A percentile compares a stretch with the other conserved stretches of the same genome.
phyloP scores from a whole-genome alignment of 2,888 invertebrate genomes.

The Agrenia bidenticulata region DNA sequence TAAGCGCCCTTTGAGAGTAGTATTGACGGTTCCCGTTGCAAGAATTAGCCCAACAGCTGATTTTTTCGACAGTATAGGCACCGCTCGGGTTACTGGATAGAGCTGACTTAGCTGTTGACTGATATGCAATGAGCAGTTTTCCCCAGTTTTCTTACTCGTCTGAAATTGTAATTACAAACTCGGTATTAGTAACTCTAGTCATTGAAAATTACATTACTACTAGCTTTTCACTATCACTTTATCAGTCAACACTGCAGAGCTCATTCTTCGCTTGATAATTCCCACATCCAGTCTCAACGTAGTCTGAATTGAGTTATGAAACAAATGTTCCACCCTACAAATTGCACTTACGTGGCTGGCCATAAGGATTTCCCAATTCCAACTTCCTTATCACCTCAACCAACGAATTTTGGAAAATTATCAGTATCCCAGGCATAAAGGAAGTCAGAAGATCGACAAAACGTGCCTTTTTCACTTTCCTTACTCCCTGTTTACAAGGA shows the following conservation, averaged over 20 bases:
- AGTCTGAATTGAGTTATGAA: constrained; percentile 53
- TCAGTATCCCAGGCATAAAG: constrained; percentile 44
- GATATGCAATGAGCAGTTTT: constrained; percentile 80
- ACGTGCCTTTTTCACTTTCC: constrained; percentile 49
- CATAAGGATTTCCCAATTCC: constrained; percentile 51
- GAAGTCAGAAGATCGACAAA: constrained; percentile 33
- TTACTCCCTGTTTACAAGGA: constrained; percentile 46
- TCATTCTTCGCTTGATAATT: constrained; percentile 24
- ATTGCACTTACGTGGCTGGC: constrained; percentile 51
- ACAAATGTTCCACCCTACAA: constrained; percentile 45
- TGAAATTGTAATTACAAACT: constrained; percentile 11
- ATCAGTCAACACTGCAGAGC: no score
- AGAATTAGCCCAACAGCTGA: constrained; percentile 86
- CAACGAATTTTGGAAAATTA: not conserved
- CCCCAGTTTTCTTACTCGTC: constrained; percentile 57
- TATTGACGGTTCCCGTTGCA: constrained; percentile 73
- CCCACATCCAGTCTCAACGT: constrained; percentile 52
- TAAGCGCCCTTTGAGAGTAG: constrained; percentile 75
- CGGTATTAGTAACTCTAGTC: no score
- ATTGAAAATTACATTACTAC: no score
- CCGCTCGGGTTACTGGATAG: constrained; percentile 75
- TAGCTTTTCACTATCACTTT: no score
- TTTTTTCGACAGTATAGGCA: constrained; percentile 79
- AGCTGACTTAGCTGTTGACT: constrained; percentile 82
- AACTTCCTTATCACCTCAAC: constrained; percentile 44